Base-by-base conservation (phyloP, 2,888 invertebrate genomes). In the Nomada flava region DNA sequence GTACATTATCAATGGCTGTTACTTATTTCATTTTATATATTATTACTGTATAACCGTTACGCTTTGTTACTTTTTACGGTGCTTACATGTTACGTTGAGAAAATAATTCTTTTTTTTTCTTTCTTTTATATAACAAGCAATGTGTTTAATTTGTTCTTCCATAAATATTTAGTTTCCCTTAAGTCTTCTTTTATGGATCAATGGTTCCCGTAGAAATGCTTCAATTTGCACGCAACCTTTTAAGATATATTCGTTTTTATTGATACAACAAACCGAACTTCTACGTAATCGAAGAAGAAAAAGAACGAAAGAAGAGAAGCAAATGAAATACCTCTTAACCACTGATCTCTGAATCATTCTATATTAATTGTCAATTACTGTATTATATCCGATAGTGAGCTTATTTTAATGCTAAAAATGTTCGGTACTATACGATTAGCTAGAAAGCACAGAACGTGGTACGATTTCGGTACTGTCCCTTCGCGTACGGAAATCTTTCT, bases 1-100 rank as follows among this genome's bases (percentile, higher is more conserved):
- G 87, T 86, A 86, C 72, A 80, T 85, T 64, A 79, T 84, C 85
- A 89, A 85, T 90, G 84, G 77, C 84, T 82, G 81, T 88, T 89
- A 90, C 85, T 90, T 84, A 86, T 88, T 87, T 89, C 88, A 88
- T 83, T 86, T 86, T 86, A 88, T 83, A 89, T 89, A 87, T 86
- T 82, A 83, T 86, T 88, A 83, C 87, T 88, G 86, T 90, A 89
- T 89, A 90, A 87, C 88, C 52, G 88, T 89, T 89, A 84, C 76
- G 75, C 85, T 90, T 88, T 87, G 74, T 89, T 84, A 82, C 86
- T 87, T 86, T 85, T 89, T 89, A 88, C 84, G 85, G 91, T 90
- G 90, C 91, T 92, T 93, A 93, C 88, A 91, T 85, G 86, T 93
- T 92, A 93, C 87, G 90, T 91, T 93, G 93, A 93, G 93, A 93